Conservation (phyloP, 2,113 vertebrate species). For the Anolis sagrei region DNA sequence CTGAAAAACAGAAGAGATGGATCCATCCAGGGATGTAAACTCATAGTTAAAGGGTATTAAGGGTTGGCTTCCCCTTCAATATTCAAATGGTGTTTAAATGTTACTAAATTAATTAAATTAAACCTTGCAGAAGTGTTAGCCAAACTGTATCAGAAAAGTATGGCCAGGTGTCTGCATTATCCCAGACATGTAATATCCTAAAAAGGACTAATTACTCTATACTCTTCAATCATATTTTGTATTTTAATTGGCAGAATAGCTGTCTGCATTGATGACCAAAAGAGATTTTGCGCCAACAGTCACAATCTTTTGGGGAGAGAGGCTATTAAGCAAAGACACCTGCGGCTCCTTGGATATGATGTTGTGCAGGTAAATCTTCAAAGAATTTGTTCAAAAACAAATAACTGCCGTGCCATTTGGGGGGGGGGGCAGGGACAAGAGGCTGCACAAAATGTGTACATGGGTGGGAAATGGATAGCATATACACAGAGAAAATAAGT, state of each 20-base stretch:
- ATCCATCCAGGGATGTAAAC: neutral
- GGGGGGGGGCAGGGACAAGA: neutral
- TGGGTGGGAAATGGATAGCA: neutral
- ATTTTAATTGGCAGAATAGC: slow-evolving; percentile 79
- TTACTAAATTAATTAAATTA: neutral
- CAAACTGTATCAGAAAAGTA: neutral
- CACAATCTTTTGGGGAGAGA: slow-evolving; percentile 87
- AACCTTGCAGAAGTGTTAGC: neutral
- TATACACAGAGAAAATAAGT: neutral
- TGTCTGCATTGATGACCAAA: slow-evolving; percentile 87
- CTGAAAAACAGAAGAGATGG: neutral
- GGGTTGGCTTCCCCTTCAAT: too few species aligned
- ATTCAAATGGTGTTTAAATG: too few species aligned
- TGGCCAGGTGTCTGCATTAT: neutral
- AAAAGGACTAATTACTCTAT: neutral
- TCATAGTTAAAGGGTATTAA: neutral
- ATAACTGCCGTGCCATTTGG: too few species aligned
- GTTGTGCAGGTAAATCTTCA: slow-evolving; percentile 85
- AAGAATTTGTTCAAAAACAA: neutral
- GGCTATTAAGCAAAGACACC: slow-evolving; percentile 89
- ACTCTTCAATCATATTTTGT: neutral
- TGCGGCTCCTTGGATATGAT: slow-evolving; percentile 88
- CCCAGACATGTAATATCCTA: neutral
- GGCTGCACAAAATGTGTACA: too few species aligned
- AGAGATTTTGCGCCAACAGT: slow-evolving; percentile 83